Evolutionary conservation across 2,888 invertebrate genomes (phyloP).

Genomic region (Harpagoxenus sublaevis): DNA sequence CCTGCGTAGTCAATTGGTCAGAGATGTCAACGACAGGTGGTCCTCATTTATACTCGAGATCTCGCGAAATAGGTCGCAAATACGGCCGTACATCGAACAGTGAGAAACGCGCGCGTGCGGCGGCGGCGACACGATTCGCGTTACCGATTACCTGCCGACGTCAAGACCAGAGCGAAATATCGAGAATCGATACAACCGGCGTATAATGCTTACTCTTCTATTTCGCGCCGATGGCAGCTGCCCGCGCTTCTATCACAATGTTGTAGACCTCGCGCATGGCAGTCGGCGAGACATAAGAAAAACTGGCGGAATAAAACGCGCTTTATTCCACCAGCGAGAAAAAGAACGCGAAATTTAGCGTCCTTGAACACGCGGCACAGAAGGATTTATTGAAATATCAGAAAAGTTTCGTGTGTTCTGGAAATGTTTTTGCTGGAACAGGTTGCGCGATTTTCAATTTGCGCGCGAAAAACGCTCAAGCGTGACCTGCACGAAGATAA

Average conservation of each 20-base stretch:
- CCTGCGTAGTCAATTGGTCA: slow-evolving; percentile 47
- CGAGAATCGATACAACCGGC: slow-evolving; percentile 52
- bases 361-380: not conserved
- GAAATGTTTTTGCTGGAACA: not conserved
- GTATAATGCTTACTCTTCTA: slow-evolving; percentile 48
- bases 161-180: slow-evolving; percentile 54
- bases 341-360: not conserved
- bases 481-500: slow-evolving; percentile 4
- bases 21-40: slow-evolving; percentile 56
- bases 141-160: slow-evolving; percentile 54
- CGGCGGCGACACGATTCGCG: slow-evolving; percentile 46
- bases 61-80: slow-evolving; percentile 55
- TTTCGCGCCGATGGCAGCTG: slow-evolving; percentile 45
- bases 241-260: slow-evolving; percentile 25
- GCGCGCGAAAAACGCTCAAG: not conserved
- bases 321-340: not conserved
- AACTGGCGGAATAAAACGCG: slow-evolving; percentile 11
- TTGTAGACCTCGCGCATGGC: slow-evolving; percentile 5
- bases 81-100: slow-evolving; percentile 39
- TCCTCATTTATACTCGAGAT: slow-evolving; percentile 59
- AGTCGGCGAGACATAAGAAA: not conserved
- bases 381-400: slow-evolving; percentile 27
- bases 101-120: slow-evolving; percentile 45
- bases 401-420: not conserved
- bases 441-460: not conserved